phyloP scores from a whole-genome alignment of 2,113 vertebrate genomes.

The Scolopax mira region DNA sequence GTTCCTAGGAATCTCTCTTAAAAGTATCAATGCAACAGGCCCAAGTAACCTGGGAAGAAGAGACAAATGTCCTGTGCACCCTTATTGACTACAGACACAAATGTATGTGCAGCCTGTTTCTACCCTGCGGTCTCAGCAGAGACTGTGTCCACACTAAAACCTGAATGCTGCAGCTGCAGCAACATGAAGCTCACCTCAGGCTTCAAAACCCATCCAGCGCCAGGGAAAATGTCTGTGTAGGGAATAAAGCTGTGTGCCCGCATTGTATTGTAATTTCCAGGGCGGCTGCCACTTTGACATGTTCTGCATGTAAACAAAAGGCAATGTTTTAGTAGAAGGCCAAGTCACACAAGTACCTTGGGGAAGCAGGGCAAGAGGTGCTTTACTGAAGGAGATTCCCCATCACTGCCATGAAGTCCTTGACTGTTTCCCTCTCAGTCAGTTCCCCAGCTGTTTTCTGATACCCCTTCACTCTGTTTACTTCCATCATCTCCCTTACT shows the following conservation, averaged over 20 bases:
- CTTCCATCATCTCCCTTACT: neutral
- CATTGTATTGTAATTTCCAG: neutral
- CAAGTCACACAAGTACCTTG: neutral
- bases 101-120: fast-evolving
- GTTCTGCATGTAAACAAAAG: neutral
- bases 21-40: neutral
- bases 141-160: neutral
- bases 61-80: neutral
- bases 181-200: neutral
- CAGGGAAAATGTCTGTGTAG: neutral
- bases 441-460: neutral
- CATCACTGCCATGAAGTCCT: neutral
- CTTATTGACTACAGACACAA: neutral
- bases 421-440: neutral
- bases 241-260: neutral
- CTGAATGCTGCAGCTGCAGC: neutral
- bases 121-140: neutral
- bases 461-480: neutral
- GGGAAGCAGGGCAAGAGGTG: neutral
- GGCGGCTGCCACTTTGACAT: neutral
- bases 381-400: neutral
- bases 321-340: neutral
- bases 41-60: neutral
- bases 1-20: neutral
- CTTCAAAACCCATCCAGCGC: neutral